phyloP scores from a whole-genome alignment of 2,888 invertebrate species.

The Enoplolaimus lenunculus region DNA sequence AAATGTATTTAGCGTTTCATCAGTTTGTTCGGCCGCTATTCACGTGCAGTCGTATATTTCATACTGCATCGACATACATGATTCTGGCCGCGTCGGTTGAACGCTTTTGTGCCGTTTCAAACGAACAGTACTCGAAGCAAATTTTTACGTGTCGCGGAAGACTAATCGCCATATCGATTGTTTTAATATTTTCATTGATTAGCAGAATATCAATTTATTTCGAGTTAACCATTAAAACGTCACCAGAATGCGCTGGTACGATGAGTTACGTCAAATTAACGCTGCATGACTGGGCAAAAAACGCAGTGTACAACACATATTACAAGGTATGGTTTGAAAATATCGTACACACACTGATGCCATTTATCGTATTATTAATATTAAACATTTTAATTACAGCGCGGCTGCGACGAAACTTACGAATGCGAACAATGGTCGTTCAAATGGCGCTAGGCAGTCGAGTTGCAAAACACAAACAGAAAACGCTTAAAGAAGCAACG shows the following conservation, averaged over 20 bases:
- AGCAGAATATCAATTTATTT: background rate
- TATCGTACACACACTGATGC: background rate
- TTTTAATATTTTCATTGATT: background rate
- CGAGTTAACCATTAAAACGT: background rate
- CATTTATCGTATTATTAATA: background rate
- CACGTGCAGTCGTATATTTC: background rate
- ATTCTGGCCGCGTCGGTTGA: slow-evolving; percentile 10
- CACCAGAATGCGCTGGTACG: background rate
- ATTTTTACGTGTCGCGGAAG: background rate
- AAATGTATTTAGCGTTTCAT: background rate
- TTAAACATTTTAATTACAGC: background rate
- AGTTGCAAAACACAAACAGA: background rate
- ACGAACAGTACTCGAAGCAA: background rate
- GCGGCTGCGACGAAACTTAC: background rate
- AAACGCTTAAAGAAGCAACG: background rate
- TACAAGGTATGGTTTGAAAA: background rate
- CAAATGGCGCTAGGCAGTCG: background rate
- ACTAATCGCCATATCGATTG: background rate
- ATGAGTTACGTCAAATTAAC: background rate
- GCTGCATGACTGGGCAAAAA: background rate
- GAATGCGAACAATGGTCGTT: background rate
- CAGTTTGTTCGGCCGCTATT: background rate
- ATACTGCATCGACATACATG: background rate
- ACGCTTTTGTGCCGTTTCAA: background rate
- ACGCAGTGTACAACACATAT: background rate